A percentile compares a stretch with the other conserved stretches of the same genome.
These are phyloP conservation scores for Gobiocypris rarus DNA, from an alignment of 2,113 vertebrate genomes.

Conservation along the genomic window DNA sequence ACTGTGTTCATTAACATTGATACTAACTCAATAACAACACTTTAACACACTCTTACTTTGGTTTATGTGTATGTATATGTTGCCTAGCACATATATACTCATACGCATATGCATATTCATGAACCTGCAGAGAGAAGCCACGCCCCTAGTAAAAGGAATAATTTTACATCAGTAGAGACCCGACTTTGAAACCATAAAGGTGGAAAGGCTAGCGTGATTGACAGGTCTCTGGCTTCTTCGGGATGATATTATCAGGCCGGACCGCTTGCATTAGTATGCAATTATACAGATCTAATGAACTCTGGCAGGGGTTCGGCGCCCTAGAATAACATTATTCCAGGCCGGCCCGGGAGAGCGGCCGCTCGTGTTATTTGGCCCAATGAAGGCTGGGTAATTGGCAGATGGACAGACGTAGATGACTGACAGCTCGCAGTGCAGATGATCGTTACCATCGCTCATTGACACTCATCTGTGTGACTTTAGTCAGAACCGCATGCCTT, in stretches of 20 bases:
- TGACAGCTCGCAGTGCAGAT: not conserved
- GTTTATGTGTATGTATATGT: not conserved
- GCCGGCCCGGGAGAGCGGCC: not conserved
- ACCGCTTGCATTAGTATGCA: not conserved
- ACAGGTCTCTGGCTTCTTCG: not conserved
- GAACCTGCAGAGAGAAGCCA: not conserved
- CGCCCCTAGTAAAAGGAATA: not conserved
- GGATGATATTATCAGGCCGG: not conserved
- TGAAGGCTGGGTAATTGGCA: not conserved
- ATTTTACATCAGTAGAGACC: not conserved
- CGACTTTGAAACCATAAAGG: not conserved
- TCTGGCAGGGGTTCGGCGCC: not conserved
- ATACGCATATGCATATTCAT: not conserved
- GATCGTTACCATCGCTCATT: not conserved
- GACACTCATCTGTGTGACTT: not conserved
- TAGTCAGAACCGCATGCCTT: constrained; percentile 55
- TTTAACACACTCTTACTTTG: not conserved
- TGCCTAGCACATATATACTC: too few relatives aligned
- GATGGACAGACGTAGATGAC: not conserved
- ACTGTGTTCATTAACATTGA: not conserved
- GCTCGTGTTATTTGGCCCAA: not conserved
- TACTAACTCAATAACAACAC: not conserved
- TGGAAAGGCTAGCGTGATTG: constrained; percentile 18
- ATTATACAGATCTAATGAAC: constrained; percentile 5
- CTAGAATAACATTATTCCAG: not conserved